These are phyloP conservation scores for Podarcis raffonei DNA, from an alignment of 2,113 vertebrate species.

Conservation along the genomic window DNA sequence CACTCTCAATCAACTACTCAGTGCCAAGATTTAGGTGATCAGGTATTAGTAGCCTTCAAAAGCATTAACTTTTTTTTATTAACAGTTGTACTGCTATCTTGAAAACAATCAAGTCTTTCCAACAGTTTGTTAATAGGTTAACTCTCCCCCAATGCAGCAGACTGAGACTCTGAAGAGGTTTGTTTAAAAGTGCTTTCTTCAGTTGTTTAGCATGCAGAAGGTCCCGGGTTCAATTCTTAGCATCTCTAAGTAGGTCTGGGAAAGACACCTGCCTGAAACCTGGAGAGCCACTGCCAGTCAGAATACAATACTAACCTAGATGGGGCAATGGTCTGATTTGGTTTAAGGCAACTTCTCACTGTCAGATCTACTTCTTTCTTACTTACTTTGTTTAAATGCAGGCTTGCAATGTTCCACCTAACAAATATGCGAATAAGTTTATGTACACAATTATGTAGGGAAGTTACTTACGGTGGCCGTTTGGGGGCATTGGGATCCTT, in stretches of 20 bases:
- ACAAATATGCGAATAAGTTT: background rate
- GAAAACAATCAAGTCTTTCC: background rate
- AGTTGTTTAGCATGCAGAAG: too few relatives aligned
- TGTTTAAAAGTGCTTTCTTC: background rate
- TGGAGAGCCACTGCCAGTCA: too few relatives aligned
- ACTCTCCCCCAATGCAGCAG: background rate
- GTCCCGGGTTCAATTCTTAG: too few relatives aligned
- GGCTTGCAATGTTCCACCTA: background rate
- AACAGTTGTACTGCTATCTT: background rate
- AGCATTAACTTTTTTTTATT: background rate
- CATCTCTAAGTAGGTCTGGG: too few relatives aligned
- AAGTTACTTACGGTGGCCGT: conserved; percentile 84
- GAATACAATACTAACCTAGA: too few relatives aligned
- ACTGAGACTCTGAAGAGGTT: background rate
- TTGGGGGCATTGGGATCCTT: conserved; percentile 90
- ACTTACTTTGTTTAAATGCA: background rate
- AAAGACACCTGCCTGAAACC: too few relatives aligned
- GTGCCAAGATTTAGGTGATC: background rate
- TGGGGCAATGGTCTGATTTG: too few relatives aligned
- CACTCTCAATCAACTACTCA: background rate
- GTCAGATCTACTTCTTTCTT: background rate
- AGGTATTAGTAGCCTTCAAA: background rate
- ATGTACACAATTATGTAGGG: accelerated
- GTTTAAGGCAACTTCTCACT: too few relatives aligned
- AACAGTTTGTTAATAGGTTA: background rate